These are phyloP conservation scores for Zele albiditarsus DNA, from an alignment of 2,888 invertebrate species.

Conservation along the genomic window DNA sequence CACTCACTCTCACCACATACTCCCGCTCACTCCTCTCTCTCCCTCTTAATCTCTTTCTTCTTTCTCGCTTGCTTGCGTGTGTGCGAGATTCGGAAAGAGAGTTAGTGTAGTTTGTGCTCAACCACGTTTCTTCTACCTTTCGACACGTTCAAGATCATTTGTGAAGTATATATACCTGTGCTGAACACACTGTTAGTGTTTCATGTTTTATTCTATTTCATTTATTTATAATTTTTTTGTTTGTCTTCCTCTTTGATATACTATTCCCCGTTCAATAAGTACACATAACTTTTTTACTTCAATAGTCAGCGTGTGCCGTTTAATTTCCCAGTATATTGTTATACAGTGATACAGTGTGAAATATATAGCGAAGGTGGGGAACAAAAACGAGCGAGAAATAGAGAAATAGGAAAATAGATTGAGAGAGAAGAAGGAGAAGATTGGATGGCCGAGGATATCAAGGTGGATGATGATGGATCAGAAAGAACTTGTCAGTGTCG, in stretches of 20 bases:
- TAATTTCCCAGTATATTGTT: neutral
- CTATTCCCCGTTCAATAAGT: neutral
- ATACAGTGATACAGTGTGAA: neutral
- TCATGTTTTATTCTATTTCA: neutral
- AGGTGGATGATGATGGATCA: neutral
- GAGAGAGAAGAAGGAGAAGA: constrained; percentile 33
- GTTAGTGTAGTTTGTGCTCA: constrained; percentile 27
- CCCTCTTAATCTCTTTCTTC: neutral
- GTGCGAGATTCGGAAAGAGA: neutral
- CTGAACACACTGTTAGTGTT: constrained; percentile 4
- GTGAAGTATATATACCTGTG: constrained; percentile 1
- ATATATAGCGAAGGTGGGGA: neutral
- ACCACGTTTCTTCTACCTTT: constrained; percentile 12
- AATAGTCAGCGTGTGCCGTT: neutral
- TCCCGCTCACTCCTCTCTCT: neutral
- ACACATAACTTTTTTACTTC: neutral
- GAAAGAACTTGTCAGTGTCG: neutral
- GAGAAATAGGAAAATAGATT: neutral
- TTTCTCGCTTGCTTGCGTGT: constrained; percentile 6
- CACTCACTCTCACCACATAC: neutral
- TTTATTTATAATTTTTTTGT: neutral
- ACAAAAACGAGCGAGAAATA: constrained; percentile 32
- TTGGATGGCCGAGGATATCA: neutral
- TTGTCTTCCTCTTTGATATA: neutral
- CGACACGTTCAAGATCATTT: neutral